These are phyloP conservation scores for Drosophila prolongata DNA, from an alignment of 2,888 invertebrate species.

Conservation along the genomic window DNA sequence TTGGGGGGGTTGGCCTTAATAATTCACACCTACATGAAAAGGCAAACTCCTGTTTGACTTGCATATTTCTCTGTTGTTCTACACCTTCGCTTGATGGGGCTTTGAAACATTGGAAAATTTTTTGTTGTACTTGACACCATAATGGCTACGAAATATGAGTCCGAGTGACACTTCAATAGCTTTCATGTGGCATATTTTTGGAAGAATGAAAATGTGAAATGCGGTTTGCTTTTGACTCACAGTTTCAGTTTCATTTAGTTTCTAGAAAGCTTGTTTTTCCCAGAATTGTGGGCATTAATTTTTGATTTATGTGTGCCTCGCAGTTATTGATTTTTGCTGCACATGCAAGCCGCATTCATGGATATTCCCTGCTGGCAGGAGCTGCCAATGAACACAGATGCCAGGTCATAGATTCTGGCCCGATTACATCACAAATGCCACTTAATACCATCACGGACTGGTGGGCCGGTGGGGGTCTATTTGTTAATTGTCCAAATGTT, in stretches of 20 bases:
- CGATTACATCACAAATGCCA: slow-evolving; percentile 41
- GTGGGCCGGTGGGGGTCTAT: slow-evolving; percentile 15
- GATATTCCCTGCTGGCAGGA: slow-evolving; percentile 8
- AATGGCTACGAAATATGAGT: slow-evolving; percentile 8
- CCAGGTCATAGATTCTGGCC: slow-evolving; percentile 4
- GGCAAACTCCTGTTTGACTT: slow-evolving; percentile 34
- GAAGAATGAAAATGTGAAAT: neutral
- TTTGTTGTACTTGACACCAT: slow-evolving; percentile 1
- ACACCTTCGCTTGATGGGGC: slow-evolving; percentile 5
- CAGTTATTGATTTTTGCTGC: slow-evolving; percentile 26
- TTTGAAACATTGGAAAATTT: slow-evolving; percentile 1
- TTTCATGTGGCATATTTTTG: slow-evolving; percentile 4
- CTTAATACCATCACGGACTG: slow-evolving; percentile 12
- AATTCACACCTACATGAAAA: slow-evolving; percentile 45
- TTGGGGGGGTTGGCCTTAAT: slow-evolving; percentile 25
- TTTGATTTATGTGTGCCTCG: slow-evolving; percentile 1
- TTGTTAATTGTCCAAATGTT: slow-evolving; percentile 38
- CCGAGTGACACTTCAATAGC: slow-evolving; percentile 8
- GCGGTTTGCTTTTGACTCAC: slow-evolving; percentile 3
- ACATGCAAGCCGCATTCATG: neutral
- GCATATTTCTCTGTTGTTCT: slow-evolving; percentile 29
- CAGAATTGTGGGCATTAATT: slow-evolving; percentile 5
- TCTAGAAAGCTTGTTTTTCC: neutral
- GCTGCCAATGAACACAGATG: slow-evolving; percentile 18
- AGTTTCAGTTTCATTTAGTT: slow-evolving; percentile 1